These are phyloP conservation scores for Poecilobothrus nobilitatus DNA, from an alignment of 2,888 invertebrate genomes.

Conservation along the genomic window DNA sequence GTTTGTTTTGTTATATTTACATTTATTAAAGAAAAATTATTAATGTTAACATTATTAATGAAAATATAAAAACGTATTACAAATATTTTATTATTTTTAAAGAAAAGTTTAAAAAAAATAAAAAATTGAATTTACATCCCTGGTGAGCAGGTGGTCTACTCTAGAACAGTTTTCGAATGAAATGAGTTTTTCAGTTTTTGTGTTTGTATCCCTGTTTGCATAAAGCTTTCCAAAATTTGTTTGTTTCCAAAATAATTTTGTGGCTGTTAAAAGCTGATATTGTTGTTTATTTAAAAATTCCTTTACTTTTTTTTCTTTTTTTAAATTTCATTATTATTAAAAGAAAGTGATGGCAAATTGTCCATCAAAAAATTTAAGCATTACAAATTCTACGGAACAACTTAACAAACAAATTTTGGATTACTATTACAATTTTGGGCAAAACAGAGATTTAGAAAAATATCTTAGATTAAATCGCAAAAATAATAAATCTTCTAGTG, in stretches of 20 bases:
- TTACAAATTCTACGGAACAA: neutral
- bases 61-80: no score
- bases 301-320: neutral
- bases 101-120: no score
- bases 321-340: neutral
- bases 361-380: neutral
- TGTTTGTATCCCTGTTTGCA: no score
- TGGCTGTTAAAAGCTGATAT: neutral
- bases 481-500: slow-evolving; percentile 21
- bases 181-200: no score
- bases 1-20: no score
- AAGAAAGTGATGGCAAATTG: neutral
- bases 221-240: neutral
- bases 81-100: no score
- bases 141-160: no score
- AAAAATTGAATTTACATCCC: no score
- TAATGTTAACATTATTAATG: no score
- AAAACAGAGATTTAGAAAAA: slow-evolving; percentile 57
- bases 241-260: neutral
- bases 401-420: slow-evolving; percentile 46
- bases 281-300: neutral
- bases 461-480: slow-evolving; percentile 47
- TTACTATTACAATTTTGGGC: slow-evolving; percentile 61
- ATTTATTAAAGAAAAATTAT: no score
- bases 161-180: no score